Evolutionary conservation across 2,888 invertebrate species (phyloP).

Genomic region (Dugesia japonica): DNA sequence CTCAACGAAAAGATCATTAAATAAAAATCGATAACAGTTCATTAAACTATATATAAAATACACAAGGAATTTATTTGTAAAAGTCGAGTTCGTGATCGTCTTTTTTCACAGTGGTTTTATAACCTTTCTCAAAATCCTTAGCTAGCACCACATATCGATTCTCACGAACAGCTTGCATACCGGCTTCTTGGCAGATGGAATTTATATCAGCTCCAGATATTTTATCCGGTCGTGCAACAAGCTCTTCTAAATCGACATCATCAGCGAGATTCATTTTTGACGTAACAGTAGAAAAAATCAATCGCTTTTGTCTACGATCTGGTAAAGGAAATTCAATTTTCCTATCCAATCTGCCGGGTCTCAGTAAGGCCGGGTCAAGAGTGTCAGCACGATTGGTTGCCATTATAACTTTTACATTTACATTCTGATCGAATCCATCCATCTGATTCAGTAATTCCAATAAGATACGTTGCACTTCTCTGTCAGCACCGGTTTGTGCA

Average conservation of each 20-base stretch:
- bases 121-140: slow-evolving; percentile 98
- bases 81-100: slow-evolving; percentile 98
- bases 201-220: slow-evolving; percentile 98
- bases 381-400: slow-evolving; percentile 93
- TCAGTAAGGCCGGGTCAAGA: slow-evolving; percentile 80
- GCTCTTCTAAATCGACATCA: slow-evolving; percentile 95
- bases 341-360: slow-evolving; percentile 85
- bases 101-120: slow-evolving; percentile 97
- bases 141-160: slow-evolving; percentile 94
- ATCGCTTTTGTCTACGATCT: slow-evolving; percentile 70
- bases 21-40: too few relatives aligned
- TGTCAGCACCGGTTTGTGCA: neutral
- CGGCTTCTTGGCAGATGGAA: slow-evolving; percentile 97
- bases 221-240: slow-evolving; percentile 89
- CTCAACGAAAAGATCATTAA: too few relatives aligned
- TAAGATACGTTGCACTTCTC: slow-evolving; percentile 58
- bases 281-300: slow-evolving; percentile 93
- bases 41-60: too few relatives aligned
- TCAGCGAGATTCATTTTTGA: slow-evolving; percentile 58
- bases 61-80: slow-evolving; percentile 90
- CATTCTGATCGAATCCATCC: slow-evolving; percentile 99
- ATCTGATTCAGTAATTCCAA: slow-evolving; percentile 92
- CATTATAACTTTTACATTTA: slow-evolving; percentile 97
- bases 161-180: slow-evolving; percentile 97
- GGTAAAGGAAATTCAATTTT: slow-evolving; percentile 97